phyloP scores from a whole-genome alignment of 2,113 vertebrate genomes.

The Spheniscus mendiculus region DNA sequence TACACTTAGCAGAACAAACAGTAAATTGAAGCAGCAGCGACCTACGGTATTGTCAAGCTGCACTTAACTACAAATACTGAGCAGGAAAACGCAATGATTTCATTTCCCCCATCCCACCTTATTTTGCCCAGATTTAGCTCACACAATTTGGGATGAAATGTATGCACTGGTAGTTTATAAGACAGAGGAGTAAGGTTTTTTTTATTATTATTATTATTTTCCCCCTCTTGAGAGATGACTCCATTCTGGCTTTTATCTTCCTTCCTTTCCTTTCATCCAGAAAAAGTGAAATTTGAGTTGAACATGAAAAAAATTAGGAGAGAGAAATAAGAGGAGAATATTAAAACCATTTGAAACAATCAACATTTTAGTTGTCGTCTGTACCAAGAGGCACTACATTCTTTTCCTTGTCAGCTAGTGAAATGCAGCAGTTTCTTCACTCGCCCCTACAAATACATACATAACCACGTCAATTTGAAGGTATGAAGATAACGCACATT shows the following conservation, averaged over 20 bases:
- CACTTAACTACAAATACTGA: not conserved
- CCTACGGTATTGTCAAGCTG: not conserved
- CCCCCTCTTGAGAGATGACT: not conserved
- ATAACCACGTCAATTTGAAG: not conserved
- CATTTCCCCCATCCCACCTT: not conserved
- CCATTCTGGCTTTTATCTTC: not conserved
- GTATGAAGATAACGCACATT: not conserved
- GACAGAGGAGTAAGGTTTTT: not conserved
- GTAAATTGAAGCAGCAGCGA: not conserved
- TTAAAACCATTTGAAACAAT: not conserved
- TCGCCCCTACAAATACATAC: not conserved
- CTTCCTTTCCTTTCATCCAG: not conserved
- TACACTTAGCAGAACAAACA: not conserved
- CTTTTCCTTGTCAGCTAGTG: not conserved
- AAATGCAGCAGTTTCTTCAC: not conserved
- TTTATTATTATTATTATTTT: no score
- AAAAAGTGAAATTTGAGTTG: not conserved
- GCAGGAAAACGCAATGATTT: accelerated
- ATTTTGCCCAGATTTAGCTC: not conserved
- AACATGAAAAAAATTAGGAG: not conserved
- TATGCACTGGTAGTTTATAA: not conserved
- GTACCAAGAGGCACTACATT: not conserved
- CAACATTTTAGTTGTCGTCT: not conserved
- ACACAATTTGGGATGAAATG: not conserved
- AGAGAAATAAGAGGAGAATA: not conserved